phyloP scores from a whole-genome alignment of 53 echinoderm and acorn worm genomes.

The Antedon mediterranea region DNA sequence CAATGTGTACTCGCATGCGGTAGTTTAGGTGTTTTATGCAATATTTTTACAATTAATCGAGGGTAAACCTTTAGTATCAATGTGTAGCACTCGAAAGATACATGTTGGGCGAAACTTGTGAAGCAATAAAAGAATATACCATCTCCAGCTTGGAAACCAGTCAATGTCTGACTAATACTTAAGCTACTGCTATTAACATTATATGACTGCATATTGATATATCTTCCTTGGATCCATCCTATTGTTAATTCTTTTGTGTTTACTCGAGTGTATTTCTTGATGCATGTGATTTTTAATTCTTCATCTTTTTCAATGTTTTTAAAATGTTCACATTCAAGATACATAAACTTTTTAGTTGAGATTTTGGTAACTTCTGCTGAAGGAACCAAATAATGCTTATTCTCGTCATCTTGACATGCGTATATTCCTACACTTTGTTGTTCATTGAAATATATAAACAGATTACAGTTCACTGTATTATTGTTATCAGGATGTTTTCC shows the following conservation, averaged over 20 bases:
- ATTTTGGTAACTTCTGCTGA: not conserved
- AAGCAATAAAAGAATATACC: not conserved
- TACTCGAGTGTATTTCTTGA: not conserved
- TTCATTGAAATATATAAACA: not conserved
- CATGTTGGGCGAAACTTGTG: not conserved
- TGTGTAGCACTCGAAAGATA: not conserved
- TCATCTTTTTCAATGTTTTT: not conserved
- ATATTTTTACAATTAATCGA: not conserved
- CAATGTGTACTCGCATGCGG: not conserved
- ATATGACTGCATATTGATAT: not conserved
- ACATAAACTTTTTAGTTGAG: not conserved
- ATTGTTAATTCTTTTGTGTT: not conserved
- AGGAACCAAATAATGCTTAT: not conserved
- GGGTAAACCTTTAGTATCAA: not conserved
- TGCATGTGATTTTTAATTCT: not conserved
- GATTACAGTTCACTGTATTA: not conserved
- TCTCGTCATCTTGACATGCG: not conserved
- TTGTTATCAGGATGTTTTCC: not conserved
- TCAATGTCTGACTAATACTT: not conserved
- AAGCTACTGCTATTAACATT: not conserved
- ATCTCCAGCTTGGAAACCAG: not conserved
- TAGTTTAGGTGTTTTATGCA: not conserved
- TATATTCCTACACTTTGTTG: not conserved
- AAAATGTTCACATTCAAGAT: not conserved
- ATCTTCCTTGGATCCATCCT: not conserved